Evolutionary conservation across 2,888 invertebrate genomes (phyloP).

Genomic region (Melanostoma mellinum): DNA sequence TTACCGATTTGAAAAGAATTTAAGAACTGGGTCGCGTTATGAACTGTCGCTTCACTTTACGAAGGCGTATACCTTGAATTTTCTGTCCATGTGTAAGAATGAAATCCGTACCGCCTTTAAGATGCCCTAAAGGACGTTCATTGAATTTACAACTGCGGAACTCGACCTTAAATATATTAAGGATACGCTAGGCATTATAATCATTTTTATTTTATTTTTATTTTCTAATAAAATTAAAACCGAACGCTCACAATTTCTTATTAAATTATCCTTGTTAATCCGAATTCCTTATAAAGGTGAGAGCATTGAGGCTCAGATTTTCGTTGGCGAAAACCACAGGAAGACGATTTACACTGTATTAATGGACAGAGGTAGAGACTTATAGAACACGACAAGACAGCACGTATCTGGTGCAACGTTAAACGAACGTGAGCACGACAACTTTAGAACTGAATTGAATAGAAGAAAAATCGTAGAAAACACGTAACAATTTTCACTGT

Average conservation of each 20-base stretch:
- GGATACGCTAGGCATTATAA: neutral
- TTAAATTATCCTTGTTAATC: slow-evolving; percentile 57
- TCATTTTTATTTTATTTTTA: neutral
- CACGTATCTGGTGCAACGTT: slow-evolving; percentile 55
- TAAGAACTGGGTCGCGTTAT: slow-evolving; percentile 60
- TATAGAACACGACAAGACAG: slow-evolving; percentile 26
- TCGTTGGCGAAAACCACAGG: slow-evolving; percentile 24
- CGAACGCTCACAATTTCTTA: slow-evolving; percentile 45
- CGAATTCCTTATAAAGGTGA: slow-evolving; percentile 3
- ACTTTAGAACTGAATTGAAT: slow-evolving; percentile 64
- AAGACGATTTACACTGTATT: slow-evolving; percentile 9
- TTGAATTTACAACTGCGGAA: slow-evolving; percentile 26
- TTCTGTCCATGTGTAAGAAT: slow-evolving; percentile 15
- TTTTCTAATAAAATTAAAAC: slow-evolving; percentile 14
- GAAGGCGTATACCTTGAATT: slow-evolving; percentile 37
- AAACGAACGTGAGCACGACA: slow-evolving; percentile 62
- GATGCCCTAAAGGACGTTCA: slow-evolving; percentile 39
- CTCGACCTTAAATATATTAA: slow-evolving; percentile 10
- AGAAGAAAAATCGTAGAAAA: slow-evolving; percentile 51
- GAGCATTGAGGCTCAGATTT: slow-evolving; percentile 6
- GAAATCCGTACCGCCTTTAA: slow-evolving; percentile 5
- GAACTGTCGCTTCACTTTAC: slow-evolving; percentile 16
- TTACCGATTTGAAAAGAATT: slow-evolving; percentile 63
- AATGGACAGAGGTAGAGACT: slow-evolving; percentile 7
- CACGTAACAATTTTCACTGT: slow-evolving; percentile 53